These are phyloP conservation scores for Tortrix viridana DNA, from an alignment of 2,888 invertebrate genomes.

Conservation along the genomic window DNA sequence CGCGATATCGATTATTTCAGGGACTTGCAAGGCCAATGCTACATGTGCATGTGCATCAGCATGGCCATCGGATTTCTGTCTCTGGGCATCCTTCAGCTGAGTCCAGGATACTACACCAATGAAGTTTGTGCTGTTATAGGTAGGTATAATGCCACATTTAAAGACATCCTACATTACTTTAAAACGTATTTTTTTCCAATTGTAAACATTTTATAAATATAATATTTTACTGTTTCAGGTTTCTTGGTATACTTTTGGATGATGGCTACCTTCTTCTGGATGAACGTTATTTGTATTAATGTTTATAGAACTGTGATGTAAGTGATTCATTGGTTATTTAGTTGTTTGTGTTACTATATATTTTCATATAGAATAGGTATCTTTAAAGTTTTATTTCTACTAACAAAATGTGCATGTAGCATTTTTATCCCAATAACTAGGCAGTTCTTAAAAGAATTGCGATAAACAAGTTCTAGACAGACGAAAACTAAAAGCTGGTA, in stretches of 20 bases:
- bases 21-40: slow-evolving; percentile 86
- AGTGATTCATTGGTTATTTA: slow-evolving; percentile 58
- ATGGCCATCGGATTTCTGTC: slow-evolving; percentile 84
- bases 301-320: slow-evolving; percentile 87
- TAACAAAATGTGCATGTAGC: no score
- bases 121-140: slow-evolving; percentile 81
- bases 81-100: slow-evolving; percentile 84
- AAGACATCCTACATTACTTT: no score
- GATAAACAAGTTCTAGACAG: no score
- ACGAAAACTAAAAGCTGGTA: no score
- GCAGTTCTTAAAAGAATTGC: no score
- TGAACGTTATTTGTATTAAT: slow-evolving; percentile 87
- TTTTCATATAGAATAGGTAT: no score
- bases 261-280: slow-evolving; percentile 89
- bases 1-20: slow-evolving; percentile 63
- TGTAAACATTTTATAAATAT: not conserved
- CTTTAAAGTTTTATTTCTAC: no score
- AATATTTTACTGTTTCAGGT: slow-evolving; percentile 59
- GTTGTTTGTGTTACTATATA: no score
- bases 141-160: no score
- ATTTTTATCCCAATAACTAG: no score
- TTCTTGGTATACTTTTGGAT: slow-evolving; percentile 85
- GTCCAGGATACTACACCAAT: slow-evolving; percentile 55
- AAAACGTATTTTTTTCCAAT: no score
- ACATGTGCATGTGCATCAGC: slow-evolving; percentile 85